phyloP scores from a whole-genome alignment of 1,140 invertebrate genomes.

The Littorina saxatilis region DNA sequence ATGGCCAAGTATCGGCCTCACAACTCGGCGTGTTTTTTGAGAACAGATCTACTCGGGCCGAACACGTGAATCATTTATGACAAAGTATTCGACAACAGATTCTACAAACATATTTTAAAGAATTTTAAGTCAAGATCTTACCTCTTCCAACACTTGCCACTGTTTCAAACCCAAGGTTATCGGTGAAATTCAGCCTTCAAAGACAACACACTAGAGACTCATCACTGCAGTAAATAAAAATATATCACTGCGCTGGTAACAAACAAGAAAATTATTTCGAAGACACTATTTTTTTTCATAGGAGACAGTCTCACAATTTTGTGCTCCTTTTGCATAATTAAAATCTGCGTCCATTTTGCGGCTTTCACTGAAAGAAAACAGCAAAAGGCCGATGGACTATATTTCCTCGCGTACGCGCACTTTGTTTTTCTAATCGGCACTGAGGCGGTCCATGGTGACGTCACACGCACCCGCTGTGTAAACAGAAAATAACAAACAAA shows the following conservation, averaged over 20 bases:
- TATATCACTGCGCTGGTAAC: constrained; percentile 60
- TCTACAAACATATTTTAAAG: not conserved
- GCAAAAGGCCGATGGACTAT: constrained; percentile 30
- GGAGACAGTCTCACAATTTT: not conserved
- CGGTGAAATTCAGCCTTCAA: constrained; percentile 55
- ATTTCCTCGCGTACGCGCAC: constrained; percentile 42
- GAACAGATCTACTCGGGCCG: constrained; percentile 22
- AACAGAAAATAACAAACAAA: constrained; percentile 70
- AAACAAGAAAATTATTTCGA: constrained; percentile 30
- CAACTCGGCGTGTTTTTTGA: constrained; percentile 25
- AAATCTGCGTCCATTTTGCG: not conserved
- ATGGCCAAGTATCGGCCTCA: constrained; percentile 31
- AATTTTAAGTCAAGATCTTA: constrained; percentile 37
- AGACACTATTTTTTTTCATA: not conserved
- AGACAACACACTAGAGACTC: constrained; percentile 62
- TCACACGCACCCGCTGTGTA: constrained; percentile 70
- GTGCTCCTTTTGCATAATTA: not conserved
- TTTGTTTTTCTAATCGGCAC: constrained; percentile 61
- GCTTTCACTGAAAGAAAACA: not conserved
- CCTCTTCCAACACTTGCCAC: constrained; percentile 46
- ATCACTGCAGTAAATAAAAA: constrained; percentile 66
- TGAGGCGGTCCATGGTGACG: constrained; percentile 56
- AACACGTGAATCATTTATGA: not conserved
- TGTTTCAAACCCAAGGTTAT: constrained; percentile 44
- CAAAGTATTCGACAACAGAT: not conserved